Evolutionary conservation across 2,888 invertebrate species (phyloP).

Genomic region (Aspidiotus rigidus): DNA sequence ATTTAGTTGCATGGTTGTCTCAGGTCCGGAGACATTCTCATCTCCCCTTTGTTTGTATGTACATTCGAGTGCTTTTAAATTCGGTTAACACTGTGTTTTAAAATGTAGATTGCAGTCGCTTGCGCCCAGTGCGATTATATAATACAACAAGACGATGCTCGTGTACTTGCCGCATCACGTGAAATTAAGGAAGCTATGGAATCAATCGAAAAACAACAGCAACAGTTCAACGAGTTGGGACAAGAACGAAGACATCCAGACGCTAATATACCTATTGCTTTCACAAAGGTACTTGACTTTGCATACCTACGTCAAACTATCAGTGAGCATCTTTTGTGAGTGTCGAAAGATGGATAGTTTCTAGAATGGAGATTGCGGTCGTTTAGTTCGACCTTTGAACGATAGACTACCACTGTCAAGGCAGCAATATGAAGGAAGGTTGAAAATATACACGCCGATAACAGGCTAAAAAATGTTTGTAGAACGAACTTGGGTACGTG

Average conservation of each 20-base stretch:
- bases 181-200: constrained; percentile 47
- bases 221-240: constrained; percentile 48
- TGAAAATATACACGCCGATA: no score
- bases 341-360: no score
- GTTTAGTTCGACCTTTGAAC: no score
- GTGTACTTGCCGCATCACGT: constrained; percentile 45
- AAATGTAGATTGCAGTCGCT: constrained; percentile 46
- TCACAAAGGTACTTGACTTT: constrained; percentile 46
- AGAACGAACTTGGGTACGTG: no score
- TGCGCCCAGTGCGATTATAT: constrained; percentile 50
- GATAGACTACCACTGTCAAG: no score
- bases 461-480: no score
- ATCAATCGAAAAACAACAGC: constrained; percentile 49
- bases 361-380: no score
- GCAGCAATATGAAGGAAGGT: no score
- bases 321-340: no score
- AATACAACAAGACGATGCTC: constrained; percentile 48
- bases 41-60: background rate
- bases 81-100: background rate
- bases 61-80: background rate
- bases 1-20: constrained; percentile 47
- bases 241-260: constrained; percentile 49
- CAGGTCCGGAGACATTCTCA: constrained; percentile 40
- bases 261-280: constrained; percentile 51
- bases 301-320: no score